Evolutionary conservation across 1,140 invertebrate genomes (phyloP).

Genomic region (Venustaconcha ellipsiformis): DNA sequence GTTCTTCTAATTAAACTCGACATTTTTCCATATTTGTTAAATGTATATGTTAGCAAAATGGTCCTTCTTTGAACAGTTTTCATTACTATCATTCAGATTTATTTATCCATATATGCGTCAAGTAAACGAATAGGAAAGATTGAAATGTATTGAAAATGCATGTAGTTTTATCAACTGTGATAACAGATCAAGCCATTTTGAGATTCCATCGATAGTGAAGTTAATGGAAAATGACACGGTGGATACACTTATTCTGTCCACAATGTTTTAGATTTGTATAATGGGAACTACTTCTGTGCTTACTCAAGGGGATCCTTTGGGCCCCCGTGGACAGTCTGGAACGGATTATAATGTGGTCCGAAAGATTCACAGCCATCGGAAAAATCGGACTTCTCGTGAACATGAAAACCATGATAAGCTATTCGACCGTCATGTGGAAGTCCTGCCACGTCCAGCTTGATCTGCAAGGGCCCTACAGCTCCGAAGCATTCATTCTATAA

Average conservation of each 20-base stretch:
- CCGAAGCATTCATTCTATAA: no score
- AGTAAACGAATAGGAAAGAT: no score
- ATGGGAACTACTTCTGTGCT: neutral
- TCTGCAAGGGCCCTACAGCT: neutral
- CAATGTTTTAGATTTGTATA: neutral
- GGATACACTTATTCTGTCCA: neutral
- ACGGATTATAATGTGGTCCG: slow-evolving; percentile 41
- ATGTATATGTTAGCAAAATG: no score
- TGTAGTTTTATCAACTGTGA: neutral
- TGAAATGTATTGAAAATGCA: neutral
- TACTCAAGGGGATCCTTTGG: slow-evolving; percentile 8
- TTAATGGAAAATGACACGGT: neutral
- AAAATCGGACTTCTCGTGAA: slow-evolving; percentile 61
- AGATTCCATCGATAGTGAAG: neutral
- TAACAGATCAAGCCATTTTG: neutral
- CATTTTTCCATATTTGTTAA: no score
- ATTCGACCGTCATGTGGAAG: slow-evolving; percentile 17
- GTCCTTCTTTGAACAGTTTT: no score
- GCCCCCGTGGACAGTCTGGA: slow-evolving; percentile 36
- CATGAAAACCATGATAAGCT: slow-evolving; percentile 59
- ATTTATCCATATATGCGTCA: no score
- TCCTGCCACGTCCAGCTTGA: slow-evolving; percentile 16
- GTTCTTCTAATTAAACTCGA: no score
- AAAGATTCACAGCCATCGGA: slow-evolving; percentile 38
- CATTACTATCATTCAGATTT: no score